These are phyloP conservation scores for Daphoenositta chrysoptera DNA, from an alignment of 2,113 vertebrate genomes.

Conservation along the genomic window DNA sequence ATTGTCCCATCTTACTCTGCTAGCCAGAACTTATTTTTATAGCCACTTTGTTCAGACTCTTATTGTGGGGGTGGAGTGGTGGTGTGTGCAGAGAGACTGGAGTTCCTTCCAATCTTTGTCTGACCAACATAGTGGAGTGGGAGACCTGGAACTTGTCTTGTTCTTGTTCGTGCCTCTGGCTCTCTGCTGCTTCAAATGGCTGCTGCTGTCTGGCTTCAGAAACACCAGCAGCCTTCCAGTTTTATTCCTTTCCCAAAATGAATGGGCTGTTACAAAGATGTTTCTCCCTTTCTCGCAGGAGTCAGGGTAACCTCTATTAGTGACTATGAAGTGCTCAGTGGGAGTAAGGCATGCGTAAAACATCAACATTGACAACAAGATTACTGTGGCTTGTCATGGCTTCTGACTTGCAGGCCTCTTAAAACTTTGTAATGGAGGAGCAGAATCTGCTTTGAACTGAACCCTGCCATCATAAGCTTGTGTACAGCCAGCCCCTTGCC, in stretches of 20 bases:
- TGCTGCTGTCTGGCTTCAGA: slow-evolving; percentile 52
- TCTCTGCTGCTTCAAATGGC: slow-evolving; percentile 26
- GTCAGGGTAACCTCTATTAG: neutral
- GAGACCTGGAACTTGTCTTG: slow-evolving; percentile 35
- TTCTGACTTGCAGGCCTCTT: slow-evolving; percentile 17
- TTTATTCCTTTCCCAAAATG: neutral
- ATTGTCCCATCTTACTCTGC: neutral
- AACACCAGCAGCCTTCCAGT: slow-evolving; percentile 20
- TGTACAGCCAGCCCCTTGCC: neutral
- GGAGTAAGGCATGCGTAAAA: slow-evolving; percentile 13
- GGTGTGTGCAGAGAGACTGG: neutral
- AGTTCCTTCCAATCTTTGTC: slow-evolving; percentile 13
- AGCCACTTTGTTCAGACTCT: neutral
- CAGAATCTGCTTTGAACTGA: neutral
- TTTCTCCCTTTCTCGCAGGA: neutral
- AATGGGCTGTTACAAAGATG: slow-evolving; percentile 18
- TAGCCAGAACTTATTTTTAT: slow-evolving; percentile 19
- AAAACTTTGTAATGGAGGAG: neutral
- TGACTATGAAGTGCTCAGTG: neutral
- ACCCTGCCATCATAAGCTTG: neutral
- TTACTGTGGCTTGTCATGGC: neutral
- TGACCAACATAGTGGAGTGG: neutral
- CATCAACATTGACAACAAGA: slow-evolving; percentile 29
- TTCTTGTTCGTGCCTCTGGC: slow-evolving; percentile 9
- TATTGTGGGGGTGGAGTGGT: neutral